Conservation (phyloP, 1,140 invertebrate species). For the Drosophila rufa region DNA sequence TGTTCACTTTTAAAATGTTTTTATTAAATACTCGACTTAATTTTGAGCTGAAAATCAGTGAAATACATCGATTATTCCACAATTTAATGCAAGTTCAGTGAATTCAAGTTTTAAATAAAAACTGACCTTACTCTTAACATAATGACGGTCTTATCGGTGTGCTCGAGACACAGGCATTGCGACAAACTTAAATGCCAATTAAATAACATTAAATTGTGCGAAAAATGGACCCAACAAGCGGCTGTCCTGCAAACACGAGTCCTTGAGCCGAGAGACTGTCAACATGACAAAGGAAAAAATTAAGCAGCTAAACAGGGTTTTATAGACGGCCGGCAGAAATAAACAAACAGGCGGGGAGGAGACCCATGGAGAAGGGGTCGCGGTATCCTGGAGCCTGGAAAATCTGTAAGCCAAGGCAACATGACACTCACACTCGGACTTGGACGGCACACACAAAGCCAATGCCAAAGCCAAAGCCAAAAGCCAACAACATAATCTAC, state of each 20-base stretch:
- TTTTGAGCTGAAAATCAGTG: background rate
- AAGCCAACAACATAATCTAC: constrained; percentile 83
- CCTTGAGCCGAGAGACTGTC: constrained; percentile 72
- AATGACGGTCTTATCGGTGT: constrained; percentile 29
- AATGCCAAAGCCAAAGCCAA: constrained; percentile 53
- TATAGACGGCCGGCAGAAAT: constrained; percentile 66
- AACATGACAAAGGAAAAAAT: constrained; percentile 82
- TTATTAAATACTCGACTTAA: background rate
- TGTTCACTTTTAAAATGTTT: background rate
- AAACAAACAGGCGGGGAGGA: constrained; percentile 59
- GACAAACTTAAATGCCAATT: constrained; percentile 80
- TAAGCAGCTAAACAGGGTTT: constrained; percentile 82
- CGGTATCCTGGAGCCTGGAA: constrained; percentile 34
- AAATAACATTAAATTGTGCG: constrained; percentile 84
- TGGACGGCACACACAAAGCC: constrained; percentile 40
- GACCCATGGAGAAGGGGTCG: constrained; percentile 34
- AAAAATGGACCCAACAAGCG: constrained; percentile 65
- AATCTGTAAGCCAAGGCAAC: constrained; percentile 69
- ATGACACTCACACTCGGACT: constrained; percentile 57
- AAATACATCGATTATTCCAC: background rate
- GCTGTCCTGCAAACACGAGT: constrained; percentile 31
- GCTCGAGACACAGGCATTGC: constrained; percentile 59
- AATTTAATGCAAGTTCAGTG: background rate
- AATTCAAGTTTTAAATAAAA: constrained; percentile 47
- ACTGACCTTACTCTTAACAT: constrained; percentile 53